Evolutionary conservation across 1,140 invertebrate species (phyloP), one percentile per base, ranked within the genome.

Genomic region (Nephotettix cincticeps): DNA sequence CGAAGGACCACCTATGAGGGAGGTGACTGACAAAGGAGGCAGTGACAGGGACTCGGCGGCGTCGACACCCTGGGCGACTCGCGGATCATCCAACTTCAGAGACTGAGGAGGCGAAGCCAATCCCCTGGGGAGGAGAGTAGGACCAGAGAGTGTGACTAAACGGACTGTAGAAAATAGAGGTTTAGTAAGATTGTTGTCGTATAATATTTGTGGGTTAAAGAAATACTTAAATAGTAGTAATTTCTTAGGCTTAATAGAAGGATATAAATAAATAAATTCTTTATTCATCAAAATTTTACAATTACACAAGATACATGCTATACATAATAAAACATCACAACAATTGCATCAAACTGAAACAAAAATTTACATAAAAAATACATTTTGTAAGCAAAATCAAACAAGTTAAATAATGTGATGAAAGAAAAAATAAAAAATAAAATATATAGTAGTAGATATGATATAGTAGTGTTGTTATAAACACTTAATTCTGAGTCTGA

Each of bases 201-300:
- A 25, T 29, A 63, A 63, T 63, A 19, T 63, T 14, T 63, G 58
- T 63, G 58, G 58, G 14, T 63, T 63, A 63, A 63, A 63, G 27
- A 27, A 9, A 9, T 25, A 25, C 3, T 6, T 9, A 4, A 63
- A 23, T 63, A 3, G 27, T 23, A 9, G 23, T 30, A 11, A 29
- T 28, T 63, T 27, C 27, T 27, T 63, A 25, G 11, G 11, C 11
- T 29, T 63, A 3, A n/a, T 63, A 6, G 9, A 63, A 3, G 27
- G 28, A 9, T 63, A n/a, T n/a, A n/a, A n/a, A n/a, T n/a, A n/a
- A n/a, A n/a, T n/a, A n/a, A n/a, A n/a, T n/a, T n/a, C n/a, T n/a
- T n/a, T n/a, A n/a, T n/a, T n/a, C n/a, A n/a, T n/a, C n/a, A n/a
- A n/a, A n/a, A n/a, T n/a, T n/a, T n/a, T n/a, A n/a, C n/a, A n/a